phyloP scores from a whole-genome alignment of 2,113 vertebrate genomes.

The Sitta europaea region DNA sequence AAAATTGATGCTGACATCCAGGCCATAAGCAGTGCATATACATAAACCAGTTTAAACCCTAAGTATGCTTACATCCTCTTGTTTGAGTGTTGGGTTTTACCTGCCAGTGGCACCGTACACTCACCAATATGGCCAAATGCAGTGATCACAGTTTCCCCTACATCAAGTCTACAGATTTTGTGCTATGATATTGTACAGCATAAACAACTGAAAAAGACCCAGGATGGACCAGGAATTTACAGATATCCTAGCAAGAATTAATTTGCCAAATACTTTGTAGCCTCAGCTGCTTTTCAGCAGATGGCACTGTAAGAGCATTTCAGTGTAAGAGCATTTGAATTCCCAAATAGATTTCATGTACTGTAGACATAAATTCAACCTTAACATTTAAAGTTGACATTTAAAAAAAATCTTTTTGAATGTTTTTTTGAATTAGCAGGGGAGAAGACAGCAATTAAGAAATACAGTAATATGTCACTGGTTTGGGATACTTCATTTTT shows the following conservation, averaged over 20 bases:
- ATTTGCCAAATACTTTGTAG: background rate
- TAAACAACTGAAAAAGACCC: background rate
- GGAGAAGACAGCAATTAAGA: background rate
- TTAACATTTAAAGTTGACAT: background rate
- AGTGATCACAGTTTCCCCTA: background rate
- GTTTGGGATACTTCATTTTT: background rate
- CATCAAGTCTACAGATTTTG: background rate
- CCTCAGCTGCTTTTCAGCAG: constrained; percentile 18
- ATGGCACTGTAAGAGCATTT: constrained; percentile 42
- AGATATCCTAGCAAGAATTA: background rate
- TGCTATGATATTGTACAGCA: background rate
- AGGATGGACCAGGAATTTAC: background rate
- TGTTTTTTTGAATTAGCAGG: background rate
- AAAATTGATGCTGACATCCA: background rate
- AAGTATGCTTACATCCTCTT: background rate
- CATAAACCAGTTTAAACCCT: background rate
- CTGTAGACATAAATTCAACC: background rate
- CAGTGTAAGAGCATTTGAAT: too few species aligned
- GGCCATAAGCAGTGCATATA: background rate
- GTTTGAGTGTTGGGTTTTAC: background rate
- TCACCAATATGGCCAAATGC: background rate
- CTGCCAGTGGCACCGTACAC: background rate
- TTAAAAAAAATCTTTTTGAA: background rate
- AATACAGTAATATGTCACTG: background rate
- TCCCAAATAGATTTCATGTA: background rate